Conservation (phyloP, 2,113 vertebrate genomes). For the Tyrannus savana region DNA sequence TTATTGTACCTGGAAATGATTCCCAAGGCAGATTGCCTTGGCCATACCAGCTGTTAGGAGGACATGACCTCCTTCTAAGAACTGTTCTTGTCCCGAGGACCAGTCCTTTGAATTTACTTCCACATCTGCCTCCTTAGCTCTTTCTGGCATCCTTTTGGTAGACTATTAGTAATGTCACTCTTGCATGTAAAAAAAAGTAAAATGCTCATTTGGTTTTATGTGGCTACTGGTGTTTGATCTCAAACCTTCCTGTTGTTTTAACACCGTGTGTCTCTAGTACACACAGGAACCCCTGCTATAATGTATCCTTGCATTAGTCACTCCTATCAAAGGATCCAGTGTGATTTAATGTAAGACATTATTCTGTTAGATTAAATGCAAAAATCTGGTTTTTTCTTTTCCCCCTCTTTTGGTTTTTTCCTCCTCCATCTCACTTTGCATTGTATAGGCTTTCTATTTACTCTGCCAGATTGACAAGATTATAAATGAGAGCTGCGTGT, state of each 20-base stretch:
- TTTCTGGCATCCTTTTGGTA: neutral
- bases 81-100: neutral
- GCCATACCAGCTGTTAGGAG: neutral
- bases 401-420: conserved; percentile 18
- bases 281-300: neutral
- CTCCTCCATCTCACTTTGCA: conserved; percentile 49
- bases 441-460: conserved; percentile 79
- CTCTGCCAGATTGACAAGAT: conserved; percentile 80
- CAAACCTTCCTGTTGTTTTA: neutral
- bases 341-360: conserved; percentile 41
- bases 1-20: neutral
- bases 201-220: neutral
- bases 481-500: conserved; percentile 85
- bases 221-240: neutral
- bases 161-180: neutral
- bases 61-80: neutral
- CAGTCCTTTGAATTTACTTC: neutral
- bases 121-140: neutral
- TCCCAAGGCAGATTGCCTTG: neutral
- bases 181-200: neutral
- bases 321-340: conserved; percentile 26
- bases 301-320: conserved; percentile 16
- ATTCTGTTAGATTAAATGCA: conserved; percentile 71
- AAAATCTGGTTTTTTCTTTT: conserved; percentile 35
- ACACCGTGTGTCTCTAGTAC: neutral